phyloP scores from a whole-genome alignment of 2,113 vertebrate genomes.

The Ranitomeya imitator region DNA sequence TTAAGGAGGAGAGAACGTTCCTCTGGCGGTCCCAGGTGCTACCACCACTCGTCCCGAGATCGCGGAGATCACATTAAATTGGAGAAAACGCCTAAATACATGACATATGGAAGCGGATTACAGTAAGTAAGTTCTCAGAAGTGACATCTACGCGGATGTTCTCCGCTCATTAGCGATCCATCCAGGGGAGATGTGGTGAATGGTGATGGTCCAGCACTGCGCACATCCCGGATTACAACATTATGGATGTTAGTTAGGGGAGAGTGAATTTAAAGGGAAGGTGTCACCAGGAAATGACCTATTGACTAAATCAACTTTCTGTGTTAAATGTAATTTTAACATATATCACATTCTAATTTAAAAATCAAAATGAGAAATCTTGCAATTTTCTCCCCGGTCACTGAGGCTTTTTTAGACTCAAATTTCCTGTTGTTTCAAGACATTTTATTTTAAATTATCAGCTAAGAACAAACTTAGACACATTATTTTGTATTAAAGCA shows the following conservation, averaged over 20 bases:
- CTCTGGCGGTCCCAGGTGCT: constrained; percentile 65
- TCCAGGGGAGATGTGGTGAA: background rate
- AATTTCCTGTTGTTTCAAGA: too few relatives aligned
- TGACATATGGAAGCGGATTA: constrained; percentile 70
- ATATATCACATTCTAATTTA: too few relatives aligned
- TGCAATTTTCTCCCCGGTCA: too few relatives aligned
- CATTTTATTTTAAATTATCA: too few relatives aligned
- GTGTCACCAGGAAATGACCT: background rate
- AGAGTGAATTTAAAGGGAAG: background rate
- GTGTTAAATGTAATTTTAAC: too few relatives aligned
- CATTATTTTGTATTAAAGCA: too few relatives aligned
- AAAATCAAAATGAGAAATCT: too few relatives aligned
- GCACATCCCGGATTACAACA: background rate
- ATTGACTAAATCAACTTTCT: too few relatives aligned
- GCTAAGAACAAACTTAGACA: too few relatives aligned
- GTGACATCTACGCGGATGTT: constrained; percentile 64
- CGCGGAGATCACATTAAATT: constrained; percentile 69
- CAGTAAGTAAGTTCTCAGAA: constrained; percentile 68
- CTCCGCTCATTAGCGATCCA: constrained; percentile 15
- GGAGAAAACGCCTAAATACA: constrained; percentile 70
- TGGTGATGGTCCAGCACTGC: background rate
- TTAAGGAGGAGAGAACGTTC: constrained; percentile 72
- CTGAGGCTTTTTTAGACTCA: too few relatives aligned
- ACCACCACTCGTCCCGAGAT: constrained; percentile 69
- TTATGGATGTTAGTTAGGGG: background rate